Evolutionary conservation across 1,140 invertebrate genomes (phyloP).

Genomic region (Heliconius hewitsoni): DNA sequence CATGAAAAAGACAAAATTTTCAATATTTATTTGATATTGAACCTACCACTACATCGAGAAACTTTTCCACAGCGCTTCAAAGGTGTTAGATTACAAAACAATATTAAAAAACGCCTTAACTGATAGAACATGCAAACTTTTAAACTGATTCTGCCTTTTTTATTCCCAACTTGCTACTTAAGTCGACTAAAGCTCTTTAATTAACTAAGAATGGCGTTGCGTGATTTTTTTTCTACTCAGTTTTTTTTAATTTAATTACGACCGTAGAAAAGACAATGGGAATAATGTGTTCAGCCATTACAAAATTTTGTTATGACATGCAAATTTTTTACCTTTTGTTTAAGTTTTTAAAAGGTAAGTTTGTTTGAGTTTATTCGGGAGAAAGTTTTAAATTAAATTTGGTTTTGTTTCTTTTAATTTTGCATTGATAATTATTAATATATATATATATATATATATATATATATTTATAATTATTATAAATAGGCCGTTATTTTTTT

Average conservation of each 20-base stretch:
- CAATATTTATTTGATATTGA: neutral
- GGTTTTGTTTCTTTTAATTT: neutral
- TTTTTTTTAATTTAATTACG: slow-evolving; percentile 78
- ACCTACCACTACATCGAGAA: neutral
- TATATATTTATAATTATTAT: neutral
- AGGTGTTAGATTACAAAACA: neutral
- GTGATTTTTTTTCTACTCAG: slow-evolving; percentile 55
- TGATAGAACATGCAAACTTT: slow-evolving; percentile 63
- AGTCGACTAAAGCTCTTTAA: slow-evolving; percentile 71
- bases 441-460: too few species aligned
- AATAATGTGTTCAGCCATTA: slow-evolving; percentile 72
- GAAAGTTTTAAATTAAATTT: slow-evolving; percentile 17
- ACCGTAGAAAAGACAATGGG: slow-evolving; percentile 65
- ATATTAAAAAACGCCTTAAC: slow-evolving; percentile 54
- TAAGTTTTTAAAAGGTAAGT: slow-evolving; percentile 29
- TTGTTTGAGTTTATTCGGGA: slow-evolving; percentile 14
- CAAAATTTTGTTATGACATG: slow-evolving; percentile 57
- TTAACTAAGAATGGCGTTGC: slow-evolving; percentile 76
- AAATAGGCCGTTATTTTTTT: neutral
- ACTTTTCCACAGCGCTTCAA: neutral
- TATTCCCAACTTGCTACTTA: slow-evolving; percentile 76
- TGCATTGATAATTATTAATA: neutral
- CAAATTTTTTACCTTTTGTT: slow-evolving; percentile 60
- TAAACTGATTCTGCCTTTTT: slow-evolving; percentile 64
- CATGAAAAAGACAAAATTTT: neutral